Base-by-base conservation (phyloP, 1,140 invertebrate genomes). In the Arctopsyche grandis region DNA sequence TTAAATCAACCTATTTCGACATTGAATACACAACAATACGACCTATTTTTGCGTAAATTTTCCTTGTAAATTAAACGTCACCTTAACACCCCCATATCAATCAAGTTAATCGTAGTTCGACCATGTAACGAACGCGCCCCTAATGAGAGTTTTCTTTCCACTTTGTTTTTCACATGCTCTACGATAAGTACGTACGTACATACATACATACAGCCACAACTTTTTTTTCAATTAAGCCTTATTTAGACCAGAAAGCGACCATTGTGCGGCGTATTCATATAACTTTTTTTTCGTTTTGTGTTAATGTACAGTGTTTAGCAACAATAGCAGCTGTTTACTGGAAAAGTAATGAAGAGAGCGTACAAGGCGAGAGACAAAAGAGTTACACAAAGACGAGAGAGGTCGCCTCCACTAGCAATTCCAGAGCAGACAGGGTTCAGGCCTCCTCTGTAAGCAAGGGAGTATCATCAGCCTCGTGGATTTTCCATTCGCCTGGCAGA, bases 271-370 rank as follows among this genome's bases (percentile, higher is more conserved):
- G 48, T 26, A 48, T 75, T 75, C 19, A 26, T 46, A 43, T 43
- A 56, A 75, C 48, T 16, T 24, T 75, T 29, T 58, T 75, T n/a
- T 75, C n/a, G n/a, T 38, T 75, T 69, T 56, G 52, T 74, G n/a
- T 16, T 22, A 24, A 63, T 83, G 83, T 83, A 22, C 84, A 91
- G 90, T 97, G 95, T 88, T 90, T 95, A 83, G 95, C 95, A 5
- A 96, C 93, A 38, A 95, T 96, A 84, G 94, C 93, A 1, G 93
- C 93, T 0, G 90, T 96, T 0, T 96, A 96, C 86, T 93, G 92
- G 90, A 90, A 92, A 79, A 95, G 92, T 84, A 95, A 95, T 83
- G 95, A 96, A 85, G 94, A 95, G 83, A 95, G 93, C 83, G 93
- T 95, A 5, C 92, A 94, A 81, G 91, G 75, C 24, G 88, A 89